phyloP scores from a whole-genome alignment of 2,113 vertebrate species.

The Psammodynastes pulverulentus region DNA sequence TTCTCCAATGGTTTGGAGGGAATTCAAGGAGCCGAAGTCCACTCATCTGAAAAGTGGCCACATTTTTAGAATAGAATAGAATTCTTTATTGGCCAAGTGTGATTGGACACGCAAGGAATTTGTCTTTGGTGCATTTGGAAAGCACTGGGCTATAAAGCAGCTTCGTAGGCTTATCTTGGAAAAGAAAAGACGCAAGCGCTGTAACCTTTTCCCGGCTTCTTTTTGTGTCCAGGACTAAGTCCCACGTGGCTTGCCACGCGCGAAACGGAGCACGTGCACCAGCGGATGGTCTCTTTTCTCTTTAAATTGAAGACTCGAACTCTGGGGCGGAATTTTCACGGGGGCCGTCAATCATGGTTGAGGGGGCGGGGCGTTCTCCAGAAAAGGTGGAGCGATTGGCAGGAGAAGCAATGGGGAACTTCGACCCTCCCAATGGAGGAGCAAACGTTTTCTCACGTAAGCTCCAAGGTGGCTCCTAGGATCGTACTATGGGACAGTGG shows the following conservation, averaged over 20 bases:
- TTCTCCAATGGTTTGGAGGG: not conserved
- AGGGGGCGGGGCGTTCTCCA: not conserved
- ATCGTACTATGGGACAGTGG: not conserved
- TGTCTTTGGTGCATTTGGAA: no score
- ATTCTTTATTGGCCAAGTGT: no score
- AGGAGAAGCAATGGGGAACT: not conserved
- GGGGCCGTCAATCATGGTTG: not conserved
- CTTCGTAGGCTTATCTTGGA: not conserved
- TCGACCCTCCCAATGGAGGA: not conserved
- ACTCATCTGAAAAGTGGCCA: not conserved
- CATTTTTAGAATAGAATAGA: no score
- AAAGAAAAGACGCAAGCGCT: not conserved
- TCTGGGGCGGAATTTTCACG: no score
- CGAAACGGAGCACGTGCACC: not conserved
- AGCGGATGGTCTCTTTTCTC: not conserved
- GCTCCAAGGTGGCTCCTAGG: not conserved
- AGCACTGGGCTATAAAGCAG: not conserved
- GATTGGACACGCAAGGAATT: no score
- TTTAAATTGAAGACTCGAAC: not conserved
- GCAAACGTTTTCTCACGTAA: rapidly evolving
- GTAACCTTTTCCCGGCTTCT: not conserved
- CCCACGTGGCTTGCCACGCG: not conserved
- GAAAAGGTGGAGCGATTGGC: not conserved
- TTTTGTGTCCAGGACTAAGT: not conserved
- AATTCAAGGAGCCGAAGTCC: not conserved